Conservation (phyloP, 2,113 vertebrate genomes). For the Odocoileus hemionus region DNA sequence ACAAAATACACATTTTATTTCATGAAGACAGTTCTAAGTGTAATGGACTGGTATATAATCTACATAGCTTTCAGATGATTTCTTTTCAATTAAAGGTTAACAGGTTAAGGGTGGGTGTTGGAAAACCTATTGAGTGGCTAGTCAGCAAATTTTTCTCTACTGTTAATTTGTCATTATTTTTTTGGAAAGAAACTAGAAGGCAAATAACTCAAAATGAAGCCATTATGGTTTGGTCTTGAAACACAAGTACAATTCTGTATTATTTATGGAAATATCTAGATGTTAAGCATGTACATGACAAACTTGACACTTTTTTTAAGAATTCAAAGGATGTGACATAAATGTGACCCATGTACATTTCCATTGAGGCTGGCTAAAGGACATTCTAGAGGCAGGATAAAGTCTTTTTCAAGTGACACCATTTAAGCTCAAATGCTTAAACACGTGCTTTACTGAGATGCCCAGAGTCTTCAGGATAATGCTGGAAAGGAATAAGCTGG, state of each 20-base stretch:
- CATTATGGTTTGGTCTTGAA: background rate
- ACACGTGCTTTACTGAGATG: background rate
- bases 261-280: background rate
- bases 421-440: background rate
- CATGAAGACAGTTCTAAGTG: background rate
- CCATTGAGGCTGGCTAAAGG: rapidly evolving
- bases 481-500: background rate
- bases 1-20: background rate
- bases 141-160: background rate
- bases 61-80: background rate
- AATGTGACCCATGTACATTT: background rate
- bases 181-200: background rate
- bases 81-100: background rate
- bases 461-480: background rate
- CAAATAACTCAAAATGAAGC: conserved; percentile 9
- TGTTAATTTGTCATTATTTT: background rate
- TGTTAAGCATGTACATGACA: background rate
- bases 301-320: background rate
- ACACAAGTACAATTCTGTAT: background rate
- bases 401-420: background rate
- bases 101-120: background rate
- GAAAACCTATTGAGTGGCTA: background rate
- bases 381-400: background rate
- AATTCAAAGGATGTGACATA: background rate
- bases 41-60: background rate